A percentile compares a stretch with the other conserved stretches of the same genome.
These are phyloP conservation scores for Potamilus streckersoni DNA, from an alignment of 1,140 invertebrate species.

Conservation along the genomic window DNA sequence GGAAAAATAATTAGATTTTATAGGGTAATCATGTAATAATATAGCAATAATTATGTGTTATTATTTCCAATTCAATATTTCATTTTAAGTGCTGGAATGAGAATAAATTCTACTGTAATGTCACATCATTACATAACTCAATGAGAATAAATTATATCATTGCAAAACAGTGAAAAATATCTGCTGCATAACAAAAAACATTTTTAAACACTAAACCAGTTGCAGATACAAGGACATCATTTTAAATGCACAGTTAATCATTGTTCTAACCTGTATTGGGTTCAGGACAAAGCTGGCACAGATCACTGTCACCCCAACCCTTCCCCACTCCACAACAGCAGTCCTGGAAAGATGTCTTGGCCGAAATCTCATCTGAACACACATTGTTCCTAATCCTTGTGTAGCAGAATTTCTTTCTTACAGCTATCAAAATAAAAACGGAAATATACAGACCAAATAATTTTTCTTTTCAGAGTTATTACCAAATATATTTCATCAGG, in stretches of 20 bases:
- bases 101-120: no score
- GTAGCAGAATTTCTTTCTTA: conserved; percentile 76
- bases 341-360: conserved; percentile 83
- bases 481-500: not conserved
- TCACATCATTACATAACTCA: no score
- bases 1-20: no score
- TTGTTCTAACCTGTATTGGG: conserved; percentile 38
- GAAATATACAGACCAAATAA: not conserved
- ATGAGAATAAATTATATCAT: no score
- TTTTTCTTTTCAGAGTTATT: not conserved
- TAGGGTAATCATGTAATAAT: no score
- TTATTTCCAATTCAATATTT: no score
- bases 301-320: conserved; percentile 78
- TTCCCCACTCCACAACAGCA: conserved; percentile 86
- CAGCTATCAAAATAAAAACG: conserved; percentile 35
- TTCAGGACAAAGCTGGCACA: conserved; percentile 80
- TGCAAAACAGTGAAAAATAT: no score
- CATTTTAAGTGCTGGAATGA: no score
- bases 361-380: conserved; percentile 77
- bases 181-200: no score
- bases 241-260: not conserved
- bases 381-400: conserved; percentile 77
- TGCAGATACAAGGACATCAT: no score
- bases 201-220: no score
- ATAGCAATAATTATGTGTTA: no score